Conservation (phyloP, 2,113 vertebrate species). For the Antennarius striatus region DNA sequence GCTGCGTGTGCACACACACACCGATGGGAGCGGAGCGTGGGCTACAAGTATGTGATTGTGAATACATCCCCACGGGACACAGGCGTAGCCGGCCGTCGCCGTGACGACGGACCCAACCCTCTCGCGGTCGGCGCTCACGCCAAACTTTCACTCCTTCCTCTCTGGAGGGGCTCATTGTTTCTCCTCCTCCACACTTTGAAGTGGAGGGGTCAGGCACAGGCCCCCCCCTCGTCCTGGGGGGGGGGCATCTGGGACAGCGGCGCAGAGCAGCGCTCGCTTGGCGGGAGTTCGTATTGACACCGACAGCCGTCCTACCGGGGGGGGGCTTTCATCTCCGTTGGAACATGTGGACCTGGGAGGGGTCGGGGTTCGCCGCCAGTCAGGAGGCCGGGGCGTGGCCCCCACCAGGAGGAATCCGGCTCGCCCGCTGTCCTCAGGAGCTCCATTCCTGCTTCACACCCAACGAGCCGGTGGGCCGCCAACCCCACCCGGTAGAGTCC, state of each 20-base stretch:
- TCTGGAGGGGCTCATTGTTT: slow-evolving; percentile 52
- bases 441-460: slow-evolving; percentile 41
- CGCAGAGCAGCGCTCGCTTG: slow-evolving; percentile 52
- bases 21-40: neutral
- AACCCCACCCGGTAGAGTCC: neutral
- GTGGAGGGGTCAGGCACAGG: slow-evolving; percentile 56
- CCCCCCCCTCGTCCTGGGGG: slow-evolving; percentile 40
- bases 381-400: slow-evolving; percentile 54
- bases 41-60: slow-evolving; percentile 12
- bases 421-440: slow-evolving; percentile 56
- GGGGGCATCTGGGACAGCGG: slow-evolving; percentile 66
- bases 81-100: slow-evolving; percentile 3
- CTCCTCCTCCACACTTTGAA: slow-evolving; percentile 67
- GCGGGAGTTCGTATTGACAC: slow-evolving; percentile 65
- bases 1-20: no score
- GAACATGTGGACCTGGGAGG: slow-evolving; percentile 72
- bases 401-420: slow-evolving; percentile 40
- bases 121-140: neutral
- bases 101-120: slow-evolving; percentile 36
- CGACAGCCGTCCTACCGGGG: slow-evolving; percentile 56
- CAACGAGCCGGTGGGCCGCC: neutral
- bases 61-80: slow-evolving; percentile 31
- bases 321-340: slow-evolving; percentile 71
- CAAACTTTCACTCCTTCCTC: no score
- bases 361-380: slow-evolving; percentile 47